phyloP scores from a whole-genome alignment of 64 coral and sea anemone genomes.

The Pocillopora damicornis region DNA sequence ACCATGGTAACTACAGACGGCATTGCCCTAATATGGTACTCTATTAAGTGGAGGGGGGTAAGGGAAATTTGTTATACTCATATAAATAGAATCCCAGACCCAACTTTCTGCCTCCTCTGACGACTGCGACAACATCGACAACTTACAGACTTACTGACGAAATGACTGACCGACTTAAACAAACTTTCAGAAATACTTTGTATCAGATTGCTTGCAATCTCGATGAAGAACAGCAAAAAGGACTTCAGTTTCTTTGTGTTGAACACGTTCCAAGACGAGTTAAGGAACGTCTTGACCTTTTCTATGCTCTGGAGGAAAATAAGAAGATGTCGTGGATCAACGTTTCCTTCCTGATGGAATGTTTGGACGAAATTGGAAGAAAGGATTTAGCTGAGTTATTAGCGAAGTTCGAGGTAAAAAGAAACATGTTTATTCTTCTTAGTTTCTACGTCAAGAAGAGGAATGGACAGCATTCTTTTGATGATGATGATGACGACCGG shows the following conservation, averaged over 20 bases:
- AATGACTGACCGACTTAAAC: background rate
- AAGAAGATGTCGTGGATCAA: conserved; percentile 3
- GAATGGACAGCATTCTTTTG: background rate
- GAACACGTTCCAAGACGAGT: background rate
- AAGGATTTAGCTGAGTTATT: background rate
- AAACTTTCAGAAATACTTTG: background rate
- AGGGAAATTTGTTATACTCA: too few species aligned
- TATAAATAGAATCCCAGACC: background rate
- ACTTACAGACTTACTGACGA: background rate
- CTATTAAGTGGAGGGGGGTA: background rate
- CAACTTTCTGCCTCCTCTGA: background rate
- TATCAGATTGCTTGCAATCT: background rate
- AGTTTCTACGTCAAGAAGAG: background rate
- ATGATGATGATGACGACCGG: background rate
- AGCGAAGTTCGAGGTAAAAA: background rate
- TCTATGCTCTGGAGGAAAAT: background rate
- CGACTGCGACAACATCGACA: background rate
- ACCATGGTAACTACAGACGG: too few species aligned
- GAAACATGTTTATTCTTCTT: background rate
- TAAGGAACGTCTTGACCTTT: background rate
- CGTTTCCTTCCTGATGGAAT: background rate
- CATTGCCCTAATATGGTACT: background rate
- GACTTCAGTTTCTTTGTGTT: background rate
- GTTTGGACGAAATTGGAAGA: background rate
- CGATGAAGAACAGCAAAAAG: background rate